Conservation (phyloP, 2,113 vertebrate species). For the Lepisosteus osseus region DNA sequence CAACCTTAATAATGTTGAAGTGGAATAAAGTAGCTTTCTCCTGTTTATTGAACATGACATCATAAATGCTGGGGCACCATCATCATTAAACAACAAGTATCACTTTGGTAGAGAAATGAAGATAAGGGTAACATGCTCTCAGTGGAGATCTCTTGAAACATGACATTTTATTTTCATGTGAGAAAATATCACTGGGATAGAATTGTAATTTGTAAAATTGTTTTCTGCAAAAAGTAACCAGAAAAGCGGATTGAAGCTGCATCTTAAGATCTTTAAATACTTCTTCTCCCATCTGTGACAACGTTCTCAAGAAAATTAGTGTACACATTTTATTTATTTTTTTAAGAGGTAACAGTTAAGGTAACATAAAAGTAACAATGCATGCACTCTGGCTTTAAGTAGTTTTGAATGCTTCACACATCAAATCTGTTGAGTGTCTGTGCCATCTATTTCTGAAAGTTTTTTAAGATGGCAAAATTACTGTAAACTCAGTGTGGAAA, state of each 20-base stretch:
- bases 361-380: too few relatives aligned
- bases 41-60: neutral
- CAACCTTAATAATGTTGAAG: neutral
- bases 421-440: neutral
- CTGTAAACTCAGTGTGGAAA: neutral
- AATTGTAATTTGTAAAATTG: too few relatives aligned
- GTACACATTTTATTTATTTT: too few relatives aligned
- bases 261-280: too few relatives aligned
- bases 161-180: neutral
- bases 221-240: too few relatives aligned
- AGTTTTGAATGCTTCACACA: too few relatives aligned
- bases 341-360: too few relatives aligned
- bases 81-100: neutral
- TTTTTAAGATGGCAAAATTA: neutral
- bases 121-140: neutral
- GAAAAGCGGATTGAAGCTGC: too few relatives aligned
- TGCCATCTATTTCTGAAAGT: neutral
- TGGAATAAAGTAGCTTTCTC: neutral
- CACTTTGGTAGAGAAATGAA: neutral
- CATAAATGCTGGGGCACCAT: neutral
- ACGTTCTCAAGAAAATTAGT: too few relatives aligned
- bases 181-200: too few relatives aligned
- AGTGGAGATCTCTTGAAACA: neutral
- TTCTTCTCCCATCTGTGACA: too few relatives aligned
- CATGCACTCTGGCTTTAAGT: too few relatives aligned